Conservation (phyloP, 2,888 invertebrate species). For the Pterostichus madidus region DNA sequence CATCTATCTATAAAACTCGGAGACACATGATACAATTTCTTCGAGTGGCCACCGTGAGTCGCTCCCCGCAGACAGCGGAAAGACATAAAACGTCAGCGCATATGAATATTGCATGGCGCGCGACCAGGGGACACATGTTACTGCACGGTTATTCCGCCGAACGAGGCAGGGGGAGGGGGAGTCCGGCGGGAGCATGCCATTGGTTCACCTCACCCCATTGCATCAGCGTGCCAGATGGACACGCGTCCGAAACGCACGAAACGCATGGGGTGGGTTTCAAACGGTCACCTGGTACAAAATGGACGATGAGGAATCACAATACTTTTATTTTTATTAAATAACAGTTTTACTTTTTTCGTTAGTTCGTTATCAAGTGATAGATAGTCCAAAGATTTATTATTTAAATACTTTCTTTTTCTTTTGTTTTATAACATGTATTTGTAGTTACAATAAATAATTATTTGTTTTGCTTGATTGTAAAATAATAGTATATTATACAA, state of each 20-base stretch:
- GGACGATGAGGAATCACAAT: neutral
- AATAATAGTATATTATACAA: no score
- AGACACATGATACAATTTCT: conserved; percentile 26
- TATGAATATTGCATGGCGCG: conserved; percentile 66
- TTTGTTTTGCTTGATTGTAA: no score
- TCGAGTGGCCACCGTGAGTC: conserved; percentile 22
- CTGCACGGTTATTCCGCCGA: conserved; percentile 26
- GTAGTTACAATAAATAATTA: no score
- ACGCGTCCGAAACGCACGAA: conserved; percentile 11
- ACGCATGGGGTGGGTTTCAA: neutral
- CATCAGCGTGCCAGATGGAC: conserved; percentile 28
- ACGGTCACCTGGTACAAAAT: conserved; percentile 47
- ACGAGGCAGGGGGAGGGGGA: neutral
- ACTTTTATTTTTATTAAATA: no score
- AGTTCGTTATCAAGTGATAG: no score
- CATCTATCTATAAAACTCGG: conserved; percentile 11
- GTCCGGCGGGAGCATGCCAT: conserved; percentile 28
- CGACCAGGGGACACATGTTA: conserved; percentile 66
- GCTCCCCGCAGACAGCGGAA: conserved; percentile 27
- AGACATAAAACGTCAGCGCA: conserved; percentile 64
- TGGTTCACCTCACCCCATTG: conserved; percentile 40
- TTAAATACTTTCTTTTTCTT: no score
- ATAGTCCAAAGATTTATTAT: no score
- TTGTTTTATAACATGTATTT: no score
- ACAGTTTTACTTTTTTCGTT: no score